phyloP scores from a whole-genome alignment of 2,888 invertebrate genomes.

The Malthinus seriepunctatus region DNA sequence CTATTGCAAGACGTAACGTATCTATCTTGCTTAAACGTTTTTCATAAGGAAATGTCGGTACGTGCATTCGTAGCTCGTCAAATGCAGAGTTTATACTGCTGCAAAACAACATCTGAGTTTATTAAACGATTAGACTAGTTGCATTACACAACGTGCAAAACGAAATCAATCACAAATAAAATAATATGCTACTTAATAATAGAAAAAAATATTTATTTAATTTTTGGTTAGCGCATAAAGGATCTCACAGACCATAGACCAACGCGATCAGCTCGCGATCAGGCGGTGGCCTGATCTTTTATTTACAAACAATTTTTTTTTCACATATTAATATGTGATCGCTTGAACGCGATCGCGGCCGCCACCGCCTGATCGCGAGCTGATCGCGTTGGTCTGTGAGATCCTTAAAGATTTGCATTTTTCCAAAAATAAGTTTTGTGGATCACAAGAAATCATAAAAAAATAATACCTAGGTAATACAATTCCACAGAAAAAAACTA shows the following conservation, averaged over 20 bases:
- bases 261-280: too few species aligned
- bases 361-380: too few species aligned
- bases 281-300: too few species aligned
- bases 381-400: too few species aligned
- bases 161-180: not conserved
- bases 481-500: constrained; percentile 8
- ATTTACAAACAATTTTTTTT: too few species aligned
- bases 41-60: constrained; percentile 99
- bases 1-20: constrained; percentile 94
- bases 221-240: too few species aligned
- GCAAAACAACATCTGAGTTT: constrained; percentile 36
- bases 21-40: constrained; percentile 98
- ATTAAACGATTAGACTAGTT: constrained; percentile 9
- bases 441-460: constrained; percentile 11
- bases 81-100: constrained; percentile 99
- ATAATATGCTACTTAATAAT: not conserved
- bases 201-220: too few species aligned
- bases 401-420: too few species aligned
- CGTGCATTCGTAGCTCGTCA: constrained; percentile 95
- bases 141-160: not conserved
- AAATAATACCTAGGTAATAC: constrained; percentile 17
- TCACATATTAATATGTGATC: too few species aligned
- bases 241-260: too few species aligned
- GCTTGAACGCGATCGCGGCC: too few species aligned
- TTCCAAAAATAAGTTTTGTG: not conserved